A percentile compares a stretch with the other conserved stretches of the same genome.
These are phyloP conservation scores for Strigamia maritima DNA, from an alignment of 2,888 invertebrate species.

Conservation along the genomic window DNA sequence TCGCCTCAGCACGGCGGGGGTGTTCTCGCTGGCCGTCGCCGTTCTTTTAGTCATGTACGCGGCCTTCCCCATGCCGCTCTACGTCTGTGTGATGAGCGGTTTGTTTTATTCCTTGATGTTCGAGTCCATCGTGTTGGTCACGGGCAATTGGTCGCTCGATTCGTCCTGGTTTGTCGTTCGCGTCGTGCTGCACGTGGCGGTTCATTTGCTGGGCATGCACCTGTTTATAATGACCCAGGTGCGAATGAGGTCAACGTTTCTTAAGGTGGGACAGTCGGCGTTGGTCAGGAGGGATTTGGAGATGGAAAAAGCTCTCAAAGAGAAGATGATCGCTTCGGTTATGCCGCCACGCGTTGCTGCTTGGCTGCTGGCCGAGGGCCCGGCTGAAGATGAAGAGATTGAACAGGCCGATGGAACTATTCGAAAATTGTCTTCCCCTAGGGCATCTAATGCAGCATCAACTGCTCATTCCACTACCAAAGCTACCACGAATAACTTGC, in stretches of 20 bases:
- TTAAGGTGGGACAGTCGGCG: constrained; percentile 90
- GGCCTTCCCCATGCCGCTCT: constrained; percentile 84
- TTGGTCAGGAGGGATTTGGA: constrained; percentile 84
- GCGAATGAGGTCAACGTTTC: constrained; percentile 90
- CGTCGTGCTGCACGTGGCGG: constrained; percentile 77
- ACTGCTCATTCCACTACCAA: background rate
- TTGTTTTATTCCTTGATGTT: constrained; percentile 78
- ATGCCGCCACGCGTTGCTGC: constrained; percentile 93
- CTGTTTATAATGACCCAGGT: constrained; percentile 84
- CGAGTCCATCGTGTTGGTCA: constrained; percentile 65
- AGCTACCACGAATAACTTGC: constrained; percentile 55
- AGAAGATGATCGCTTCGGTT: constrained; percentile 95
- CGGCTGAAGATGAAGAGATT: constrained; percentile 47
- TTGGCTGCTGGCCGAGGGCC: constrained; percentile 72
- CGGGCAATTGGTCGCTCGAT: constrained; percentile 46
- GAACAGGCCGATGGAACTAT: constrained; percentile 36
- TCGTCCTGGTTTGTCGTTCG: constrained; percentile 55
- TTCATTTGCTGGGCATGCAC: constrained; percentile 88
- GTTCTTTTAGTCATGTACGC: constrained; percentile 88
- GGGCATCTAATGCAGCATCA: constrained; percentile 31
- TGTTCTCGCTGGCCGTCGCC: constrained; percentile 64
- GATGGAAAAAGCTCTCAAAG: constrained; percentile 89
- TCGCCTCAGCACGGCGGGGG: constrained; percentile 33
- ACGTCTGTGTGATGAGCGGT: constrained; percentile 75
- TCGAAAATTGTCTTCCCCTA: constrained; percentile 42